Conservation (phyloP, 2,888 invertebrate species). For the Microctonus hyperodae region DNA sequence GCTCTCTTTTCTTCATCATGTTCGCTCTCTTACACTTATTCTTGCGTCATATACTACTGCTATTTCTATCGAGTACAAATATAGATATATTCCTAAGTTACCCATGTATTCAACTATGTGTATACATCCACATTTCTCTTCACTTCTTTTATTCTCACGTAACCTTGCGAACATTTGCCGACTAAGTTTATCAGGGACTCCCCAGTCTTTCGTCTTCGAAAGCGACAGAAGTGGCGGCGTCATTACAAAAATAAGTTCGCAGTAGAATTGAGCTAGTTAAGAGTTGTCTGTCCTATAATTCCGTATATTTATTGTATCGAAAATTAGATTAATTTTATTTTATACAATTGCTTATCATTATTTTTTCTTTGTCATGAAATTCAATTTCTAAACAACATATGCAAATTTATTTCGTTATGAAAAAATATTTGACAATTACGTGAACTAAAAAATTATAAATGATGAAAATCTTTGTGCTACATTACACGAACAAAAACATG, state of each 20-base stretch:
- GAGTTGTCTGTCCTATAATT: background rate
- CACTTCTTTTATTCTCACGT: constrained; percentile 4
- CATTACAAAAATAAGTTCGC: constrained; percentile 62
- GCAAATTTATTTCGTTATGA: too few relatives aligned
- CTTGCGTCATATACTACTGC: constrained; percentile 31
- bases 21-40: constrained; percentile 14
- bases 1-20: constrained; percentile 26
- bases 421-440: background rate
- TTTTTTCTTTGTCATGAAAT: background rate
- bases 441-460: too few relatives aligned
- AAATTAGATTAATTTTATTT: background rate
- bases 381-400: too few relatives aligned
- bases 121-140: background rate
- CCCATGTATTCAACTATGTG: background rate
- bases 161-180: constrained; percentile 47
- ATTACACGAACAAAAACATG: background rate
- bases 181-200: constrained; percentile 55
- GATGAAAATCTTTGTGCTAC: background rate
- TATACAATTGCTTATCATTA: background rate
- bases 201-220: constrained; percentile 36
- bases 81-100: background rate
- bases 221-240: constrained; percentile 51
- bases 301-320: background rate
- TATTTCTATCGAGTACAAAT: constrained; percentile 23
- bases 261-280: constrained; percentile 50